A percentile compares a stretch with the other conserved stretches of the same genome.
Evolutionary conservation across 1,140 invertebrate genomes (phyloP).

Genomic region (Ips nitidus): DNA sequence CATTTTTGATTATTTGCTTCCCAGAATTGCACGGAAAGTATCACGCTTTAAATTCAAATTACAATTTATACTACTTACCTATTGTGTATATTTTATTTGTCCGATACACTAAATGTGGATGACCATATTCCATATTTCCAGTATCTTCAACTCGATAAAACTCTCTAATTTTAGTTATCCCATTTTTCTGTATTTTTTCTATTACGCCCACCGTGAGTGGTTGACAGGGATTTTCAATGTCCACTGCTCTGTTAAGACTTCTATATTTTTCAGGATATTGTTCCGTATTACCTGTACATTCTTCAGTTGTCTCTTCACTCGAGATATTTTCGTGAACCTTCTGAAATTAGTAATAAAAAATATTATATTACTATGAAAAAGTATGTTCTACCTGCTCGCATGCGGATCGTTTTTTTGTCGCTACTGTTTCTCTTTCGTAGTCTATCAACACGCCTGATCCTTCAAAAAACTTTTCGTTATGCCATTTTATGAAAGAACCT

Average conservation of each 20-base stretch:
- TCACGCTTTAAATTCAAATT: no score
- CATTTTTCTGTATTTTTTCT: constrained; percentile 38
- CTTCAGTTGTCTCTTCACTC: constrained; percentile 56
- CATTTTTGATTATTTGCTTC: no score
- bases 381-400: no score
- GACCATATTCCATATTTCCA: constrained; percentile 55
- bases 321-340: constrained; percentile 28
- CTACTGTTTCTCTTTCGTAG: constrained; percentile 24
- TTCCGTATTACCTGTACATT: constrained; percentile 56
- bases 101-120: constrained; percentile 78
- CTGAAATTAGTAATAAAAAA: constrained; percentile 7
- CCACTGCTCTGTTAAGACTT: constrained; percentile 42
- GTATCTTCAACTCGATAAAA: constrained; percentile 81
- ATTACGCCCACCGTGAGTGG: constrained; percentile 64
- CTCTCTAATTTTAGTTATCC: constrained; percentile 67
- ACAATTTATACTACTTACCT: constrained; percentile 8
- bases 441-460: constrained; percentile 30
- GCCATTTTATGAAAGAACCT: constrained; percentile 24
- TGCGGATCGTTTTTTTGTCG: neutral
- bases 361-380: no score
- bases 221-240: constrained; percentile 68
- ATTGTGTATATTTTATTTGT: constrained; percentile 61
- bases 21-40: no score
- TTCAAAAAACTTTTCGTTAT: constrained; percentile 16
- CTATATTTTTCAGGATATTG: constrained; percentile 77